phyloP scores from a whole-genome alignment of 2,888 invertebrate genomes.

The Conomelus anceps region DNA sequence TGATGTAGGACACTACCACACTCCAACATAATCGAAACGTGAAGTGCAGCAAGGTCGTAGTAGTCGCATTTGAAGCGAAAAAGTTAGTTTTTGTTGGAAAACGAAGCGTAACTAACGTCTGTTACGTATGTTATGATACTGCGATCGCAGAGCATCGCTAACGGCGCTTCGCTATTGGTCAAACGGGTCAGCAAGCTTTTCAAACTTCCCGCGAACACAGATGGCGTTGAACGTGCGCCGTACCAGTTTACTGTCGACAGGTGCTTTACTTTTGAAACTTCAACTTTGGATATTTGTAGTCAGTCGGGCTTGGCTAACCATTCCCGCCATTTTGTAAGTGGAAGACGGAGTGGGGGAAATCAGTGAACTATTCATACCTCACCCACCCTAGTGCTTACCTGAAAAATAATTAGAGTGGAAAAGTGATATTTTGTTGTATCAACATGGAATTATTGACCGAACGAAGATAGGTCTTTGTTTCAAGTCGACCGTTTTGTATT shows the following conservation, averaged over 20 bases:
- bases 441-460: too few species aligned
- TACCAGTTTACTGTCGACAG: background rate
- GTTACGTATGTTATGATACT: background rate
- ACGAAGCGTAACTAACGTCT: background rate
- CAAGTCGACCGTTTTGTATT: too few species aligned
- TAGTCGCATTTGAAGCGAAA: background rate
- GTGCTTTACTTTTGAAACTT: background rate
- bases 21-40: background rate
- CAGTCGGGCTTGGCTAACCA: background rate
- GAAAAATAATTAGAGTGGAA: too few species aligned
- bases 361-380: background rate
- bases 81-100: background rate
- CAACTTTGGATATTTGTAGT: constrained; percentile 1
- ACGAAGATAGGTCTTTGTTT: too few species aligned
- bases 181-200: background rate
- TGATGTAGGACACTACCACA: background rate
- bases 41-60: background rate
- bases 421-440: too few species aligned
- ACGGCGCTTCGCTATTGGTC: background rate
- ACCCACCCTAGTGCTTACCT: background rate
- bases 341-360: too few species aligned
- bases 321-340: background rate
- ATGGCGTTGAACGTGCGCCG: too few species aligned
- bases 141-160: background rate
- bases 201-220: background rate